phyloP scores from a whole-genome alignment of 1,140 invertebrate genomes.

The Hydropsyche tenuis region DNA sequence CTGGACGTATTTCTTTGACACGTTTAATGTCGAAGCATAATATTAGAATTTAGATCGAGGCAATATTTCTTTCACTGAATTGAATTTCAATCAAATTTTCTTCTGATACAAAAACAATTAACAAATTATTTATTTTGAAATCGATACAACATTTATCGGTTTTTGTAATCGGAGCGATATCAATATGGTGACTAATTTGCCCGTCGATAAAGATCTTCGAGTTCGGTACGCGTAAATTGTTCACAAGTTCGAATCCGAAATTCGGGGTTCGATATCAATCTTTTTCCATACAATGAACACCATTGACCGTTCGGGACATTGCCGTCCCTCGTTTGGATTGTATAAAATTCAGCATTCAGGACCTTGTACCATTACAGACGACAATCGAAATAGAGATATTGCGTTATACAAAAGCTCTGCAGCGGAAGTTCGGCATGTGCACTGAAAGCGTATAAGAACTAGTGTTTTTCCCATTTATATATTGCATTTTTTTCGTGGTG shows the following conservation, averaged over 20 bases:
- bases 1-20: slow-evolving; percentile 14
- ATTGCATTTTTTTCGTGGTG: too few species aligned
- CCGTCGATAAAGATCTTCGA: not conserved
- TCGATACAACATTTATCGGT: not conserved
- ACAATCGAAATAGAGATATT: slow-evolving; percentile 23
- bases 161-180: too few species aligned
- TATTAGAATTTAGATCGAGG: not conserved
- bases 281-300: slow-evolving; percentile 7
- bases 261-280: slow-evolving; percentile 5
- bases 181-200: not conserved
- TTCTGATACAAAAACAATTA: not conserved
- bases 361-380: not conserved
- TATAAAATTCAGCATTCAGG: slow-evolving; percentile 8
- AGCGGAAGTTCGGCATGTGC: too few species aligned
- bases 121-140: not conserved
- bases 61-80: not conserved
- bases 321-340: not conserved
- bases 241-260: slow-evolving; percentile 15
- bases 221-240: not conserved
- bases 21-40: not conserved
- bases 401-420: not conserved
- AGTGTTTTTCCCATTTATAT: too few species aligned
- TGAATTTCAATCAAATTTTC: not conserved
- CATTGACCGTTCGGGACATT: not conserved
- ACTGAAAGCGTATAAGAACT: too few species aligned